These are phyloP conservation scores for Drosophila teissieri DNA, from an alignment of 1,140 invertebrate species.

Conservation along the genomic window DNA sequence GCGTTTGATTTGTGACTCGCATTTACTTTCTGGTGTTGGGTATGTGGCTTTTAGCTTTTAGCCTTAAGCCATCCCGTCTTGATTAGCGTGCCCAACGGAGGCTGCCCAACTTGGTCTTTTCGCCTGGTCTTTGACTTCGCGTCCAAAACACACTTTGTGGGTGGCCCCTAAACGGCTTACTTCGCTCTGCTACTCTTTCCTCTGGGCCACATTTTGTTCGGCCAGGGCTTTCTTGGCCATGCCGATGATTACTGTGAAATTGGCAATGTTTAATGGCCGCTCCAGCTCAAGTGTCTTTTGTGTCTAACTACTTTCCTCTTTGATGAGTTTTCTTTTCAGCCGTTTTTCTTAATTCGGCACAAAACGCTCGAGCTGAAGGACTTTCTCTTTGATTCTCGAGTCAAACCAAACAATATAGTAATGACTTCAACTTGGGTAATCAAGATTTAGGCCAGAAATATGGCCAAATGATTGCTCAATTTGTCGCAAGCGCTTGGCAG, in stretches of 20 bases:
- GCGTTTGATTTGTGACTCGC: slow-evolving; percentile 60
- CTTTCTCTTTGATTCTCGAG: slow-evolving; percentile 59
- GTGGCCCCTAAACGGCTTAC: slow-evolving; percentile 77
- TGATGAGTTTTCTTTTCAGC: slow-evolving; percentile 72
- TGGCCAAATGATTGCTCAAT: background rate
- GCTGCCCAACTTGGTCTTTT: slow-evolving; percentile 67
- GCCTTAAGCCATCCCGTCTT: slow-evolving; percentile 49
- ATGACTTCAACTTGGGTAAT: slow-evolving; percentile 32
- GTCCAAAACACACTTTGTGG: slow-evolving; percentile 49
- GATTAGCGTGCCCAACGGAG: slow-evolving; percentile 68
- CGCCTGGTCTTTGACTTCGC: slow-evolving; percentile 52
- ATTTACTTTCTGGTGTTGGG: slow-evolving; percentile 33
- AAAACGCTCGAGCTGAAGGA: slow-evolving; percentile 41
- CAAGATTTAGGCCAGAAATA: slow-evolving; percentile 32
- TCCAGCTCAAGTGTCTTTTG: slow-evolving; percentile 53
- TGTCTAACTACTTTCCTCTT: slow-evolving; percentile 73
- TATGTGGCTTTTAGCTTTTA: slow-evolving; percentile 12
- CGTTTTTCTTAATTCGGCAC: slow-evolving; percentile 32
- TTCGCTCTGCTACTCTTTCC: slow-evolving; percentile 70
- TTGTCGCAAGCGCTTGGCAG: background rate
- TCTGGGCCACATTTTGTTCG: slow-evolving; percentile 46
- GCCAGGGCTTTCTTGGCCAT: slow-evolving; percentile 43
- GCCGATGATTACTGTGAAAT: slow-evolving; percentile 77
- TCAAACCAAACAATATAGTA: slow-evolving; percentile 21
- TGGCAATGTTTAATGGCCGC: slow-evolving; percentile 77